Conservation (phyloP, 2,797 vertebrate species). For the Spondyliosoma cantharus region DNA sequence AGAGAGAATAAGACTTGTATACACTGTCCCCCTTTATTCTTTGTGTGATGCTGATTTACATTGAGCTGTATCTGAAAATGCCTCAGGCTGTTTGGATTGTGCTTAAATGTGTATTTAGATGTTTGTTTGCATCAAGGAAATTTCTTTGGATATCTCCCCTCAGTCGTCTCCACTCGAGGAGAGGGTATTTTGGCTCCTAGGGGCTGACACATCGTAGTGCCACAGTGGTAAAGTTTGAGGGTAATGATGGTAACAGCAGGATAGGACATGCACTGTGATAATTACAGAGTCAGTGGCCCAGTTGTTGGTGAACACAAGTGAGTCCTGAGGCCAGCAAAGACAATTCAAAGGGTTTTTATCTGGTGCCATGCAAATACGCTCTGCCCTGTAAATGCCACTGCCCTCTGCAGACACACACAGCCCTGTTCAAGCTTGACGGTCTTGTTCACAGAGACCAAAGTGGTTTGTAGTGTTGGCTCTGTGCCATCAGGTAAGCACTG, state of each 20-base stretch:
- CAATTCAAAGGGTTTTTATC: slow-evolving; percentile 56
- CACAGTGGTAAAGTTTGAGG: slow-evolving; percentile 19
- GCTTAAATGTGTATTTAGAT: slow-evolving; percentile 32
- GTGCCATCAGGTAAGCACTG: slow-evolving; percentile 36
- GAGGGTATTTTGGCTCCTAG: neutral
- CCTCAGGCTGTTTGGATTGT: slow-evolving; percentile 49
- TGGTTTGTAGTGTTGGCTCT: slow-evolving; percentile 35
- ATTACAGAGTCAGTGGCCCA: slow-evolving; percentile 63
- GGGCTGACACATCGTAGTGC: neutral
- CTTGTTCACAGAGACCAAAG: slow-evolving; percentile 48
- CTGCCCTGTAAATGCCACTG: slow-evolving; percentile 59
- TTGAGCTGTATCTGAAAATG: slow-evolving; percentile 48
- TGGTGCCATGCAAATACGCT: slow-evolving; percentile 60
- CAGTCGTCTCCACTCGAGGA: slow-evolving; percentile 8
- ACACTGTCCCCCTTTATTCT: slow-evolving; percentile 38
- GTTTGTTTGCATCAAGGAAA: slow-evolving; percentile 44
- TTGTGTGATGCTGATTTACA: slow-evolving; percentile 48
- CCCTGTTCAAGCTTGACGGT: slow-evolving; percentile 26
- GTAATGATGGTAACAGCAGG: slow-evolving; percentile 27
- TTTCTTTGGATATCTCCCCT: slow-evolving; percentile 11
- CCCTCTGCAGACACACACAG: slow-evolving; percentile 47
- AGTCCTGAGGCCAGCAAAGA: slow-evolving; percentile 52
- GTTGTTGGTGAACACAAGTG: slow-evolving; percentile 61
- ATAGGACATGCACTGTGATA: slow-evolving; percentile 43
- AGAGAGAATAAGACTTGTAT: slow-evolving; percentile 28